phyloP scores from a whole-genome alignment of 35 echinoderm and acorn worm genomes.

The Ptychodera flava region DNA sequence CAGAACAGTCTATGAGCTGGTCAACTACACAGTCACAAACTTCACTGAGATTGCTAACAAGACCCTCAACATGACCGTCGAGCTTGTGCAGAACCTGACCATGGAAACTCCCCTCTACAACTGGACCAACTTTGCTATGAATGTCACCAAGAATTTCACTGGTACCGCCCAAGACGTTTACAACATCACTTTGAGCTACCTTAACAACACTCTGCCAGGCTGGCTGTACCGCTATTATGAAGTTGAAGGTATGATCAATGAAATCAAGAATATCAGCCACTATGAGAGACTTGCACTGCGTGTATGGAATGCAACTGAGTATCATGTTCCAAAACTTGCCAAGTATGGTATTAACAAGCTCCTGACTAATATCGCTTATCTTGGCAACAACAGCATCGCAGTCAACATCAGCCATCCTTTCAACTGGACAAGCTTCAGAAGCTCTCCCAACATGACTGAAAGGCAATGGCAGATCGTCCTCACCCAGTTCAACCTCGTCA shows the following conservation, averaged over 20 bases:
- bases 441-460: slow-evolving; percentile 56
- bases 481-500: slow-evolving; percentile 20
- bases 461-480: slow-evolving; percentile 49
- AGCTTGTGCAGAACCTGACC: slow-evolving; percentile 30
- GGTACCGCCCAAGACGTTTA: slow-evolving; percentile 9
- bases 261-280: not conserved
- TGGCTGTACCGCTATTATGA: slow-evolving; percentile 68
- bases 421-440: slow-evolving; percentile 84
- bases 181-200: slow-evolving; percentile 14
- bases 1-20: slow-evolving; percentile 22
- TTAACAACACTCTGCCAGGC: slow-evolving; percentile 61
- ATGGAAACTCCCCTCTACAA: slow-evolving; percentile 33
- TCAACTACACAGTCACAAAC: slow-evolving; percentile 18
- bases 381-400: slow-evolving; percentile 74
- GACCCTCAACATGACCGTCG: slow-evolving; percentile 16
- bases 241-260: slow-evolving; percentile 20
- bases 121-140: slow-evolving; percentile 22
- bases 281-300: slow-evolving; percentile 24
- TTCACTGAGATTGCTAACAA: slow-evolving; percentile 39
- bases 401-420: slow-evolving; percentile 89
- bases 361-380: not conserved
- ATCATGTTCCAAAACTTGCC: not conserved
- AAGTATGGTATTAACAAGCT: not conserved
- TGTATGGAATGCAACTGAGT: slow-evolving; percentile 22
- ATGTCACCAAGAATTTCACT: slow-evolving; percentile 20